Conservation (phyloP, 2,113 vertebrate species). For the Corydoras sp. region DNA sequence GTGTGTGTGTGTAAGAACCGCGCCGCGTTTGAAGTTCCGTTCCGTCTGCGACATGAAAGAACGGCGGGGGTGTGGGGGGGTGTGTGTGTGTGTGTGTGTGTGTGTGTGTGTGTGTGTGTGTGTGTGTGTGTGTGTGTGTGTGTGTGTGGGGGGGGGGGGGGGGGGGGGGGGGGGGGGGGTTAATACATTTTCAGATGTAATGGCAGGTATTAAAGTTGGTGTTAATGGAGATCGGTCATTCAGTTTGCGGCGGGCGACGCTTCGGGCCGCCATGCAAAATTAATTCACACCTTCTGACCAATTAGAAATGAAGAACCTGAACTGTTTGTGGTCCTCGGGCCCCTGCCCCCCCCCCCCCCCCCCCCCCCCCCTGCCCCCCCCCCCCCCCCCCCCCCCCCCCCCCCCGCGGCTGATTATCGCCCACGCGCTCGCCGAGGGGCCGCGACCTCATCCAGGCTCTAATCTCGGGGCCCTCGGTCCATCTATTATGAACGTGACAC, state of each 20-base stretch:
- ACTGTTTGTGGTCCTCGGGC: no score
- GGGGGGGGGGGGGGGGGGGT: not conserved
- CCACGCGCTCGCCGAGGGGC: conserved; percentile 45
- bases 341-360: no score
- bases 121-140: no score
- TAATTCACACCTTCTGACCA: not conserved
- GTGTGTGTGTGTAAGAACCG: no score
- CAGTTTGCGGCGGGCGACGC: not conserved
- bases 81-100: no score
- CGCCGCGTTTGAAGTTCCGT: no score
- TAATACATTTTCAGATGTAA: not conserved
- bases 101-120: no score
- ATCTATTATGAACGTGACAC: conserved; percentile 51
- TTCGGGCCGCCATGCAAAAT: not conserved
- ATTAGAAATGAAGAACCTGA: not conserved
- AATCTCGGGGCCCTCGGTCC: conserved; percentile 51
- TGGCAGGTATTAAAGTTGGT: not conserved
- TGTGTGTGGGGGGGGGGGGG: no score
- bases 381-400: no score
- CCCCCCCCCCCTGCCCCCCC: no score
- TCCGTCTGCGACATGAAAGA: no score
- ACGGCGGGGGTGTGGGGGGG: no score
- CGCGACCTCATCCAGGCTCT: conserved; percentile 54
- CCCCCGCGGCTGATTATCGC: not conserved
- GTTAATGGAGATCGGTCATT: not conserved